Percentiles rank a stretch among this genome's conserved stretches.
Conservation (phyloP, 1,140 invertebrate species). For the Yoshiicerus persimilis region DNA sequence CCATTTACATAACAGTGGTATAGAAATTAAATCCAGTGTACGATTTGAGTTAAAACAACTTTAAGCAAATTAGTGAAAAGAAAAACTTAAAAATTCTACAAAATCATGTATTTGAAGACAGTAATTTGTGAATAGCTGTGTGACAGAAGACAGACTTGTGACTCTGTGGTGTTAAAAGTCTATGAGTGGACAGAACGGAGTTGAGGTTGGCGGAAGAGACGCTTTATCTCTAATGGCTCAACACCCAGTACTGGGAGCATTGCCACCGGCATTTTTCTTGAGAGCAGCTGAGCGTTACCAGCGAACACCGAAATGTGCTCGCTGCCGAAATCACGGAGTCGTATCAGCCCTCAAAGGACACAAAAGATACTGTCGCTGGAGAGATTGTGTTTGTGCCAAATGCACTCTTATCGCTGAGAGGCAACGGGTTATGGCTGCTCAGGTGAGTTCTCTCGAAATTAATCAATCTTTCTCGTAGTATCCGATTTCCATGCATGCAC, state of each 20-base stretch:
- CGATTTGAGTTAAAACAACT: too few species aligned
- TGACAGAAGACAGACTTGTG: neutral
- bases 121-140: neutral
- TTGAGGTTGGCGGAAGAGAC: conserved; percentile 66
- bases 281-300: conserved; percentile 87
- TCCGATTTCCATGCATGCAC: too few species aligned
- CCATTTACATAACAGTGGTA: too few species aligned
- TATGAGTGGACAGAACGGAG: conserved; percentile 76
- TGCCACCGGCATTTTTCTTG: conserved; percentile 78
- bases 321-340: conserved; percentile 97
- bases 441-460: conserved; percentile 54
- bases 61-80: too few species aligned
- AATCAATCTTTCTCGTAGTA: neutral
- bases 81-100: too few species aligned
- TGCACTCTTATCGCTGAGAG: conserved; percentile 98
- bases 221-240: conserved; percentile 72
- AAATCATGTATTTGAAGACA: neutral
- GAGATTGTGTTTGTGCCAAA: conserved; percentile 94
- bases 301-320: conserved; percentile 97
- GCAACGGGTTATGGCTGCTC: conserved; percentile 98
- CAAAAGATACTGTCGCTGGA: conserved; percentile 83
- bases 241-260: conserved; percentile 75
- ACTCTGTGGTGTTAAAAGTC: neutral
- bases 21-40: too few species aligned
- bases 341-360: conserved; percentile 90